Evolutionary conservation across 1,140 invertebrate genomes (phyloP).

Genomic region (Drosophila biarmipes): DNA sequence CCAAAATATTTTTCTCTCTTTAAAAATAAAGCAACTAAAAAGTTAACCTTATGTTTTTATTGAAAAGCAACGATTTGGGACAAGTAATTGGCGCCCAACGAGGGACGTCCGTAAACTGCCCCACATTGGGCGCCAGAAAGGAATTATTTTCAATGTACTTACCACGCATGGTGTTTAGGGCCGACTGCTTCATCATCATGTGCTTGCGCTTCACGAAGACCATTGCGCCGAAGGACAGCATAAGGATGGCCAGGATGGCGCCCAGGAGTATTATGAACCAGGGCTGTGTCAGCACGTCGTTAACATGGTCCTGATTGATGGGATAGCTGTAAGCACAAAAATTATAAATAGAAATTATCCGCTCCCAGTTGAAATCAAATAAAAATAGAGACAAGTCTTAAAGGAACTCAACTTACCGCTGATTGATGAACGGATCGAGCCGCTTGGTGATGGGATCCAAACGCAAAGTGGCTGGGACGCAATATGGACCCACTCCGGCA

Average conservation of each 20-base stretch:
- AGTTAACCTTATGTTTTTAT: neutral
- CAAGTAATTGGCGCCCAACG: neutral
- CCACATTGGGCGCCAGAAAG: neutral
- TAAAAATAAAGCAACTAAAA: neutral
- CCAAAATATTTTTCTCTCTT: neutral
- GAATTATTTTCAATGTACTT: constrained; percentile 36
- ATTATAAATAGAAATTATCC: constrained; percentile 40
- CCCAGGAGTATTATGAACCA: constrained; percentile 91
- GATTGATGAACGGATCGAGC: constrained; percentile 85
- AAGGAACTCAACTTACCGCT: constrained; percentile 65
- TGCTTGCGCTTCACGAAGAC: constrained; percentile 86
- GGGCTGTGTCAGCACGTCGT: constrained; percentile 87
- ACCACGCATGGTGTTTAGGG: constrained; percentile 82
- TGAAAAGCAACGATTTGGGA: neutral
- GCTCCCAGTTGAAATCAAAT: constrained; percentile 8
- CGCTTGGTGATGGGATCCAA: constrained; percentile 86
- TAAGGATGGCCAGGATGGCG: constrained; percentile 88
- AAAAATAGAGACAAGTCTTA: constrained; percentile 21
- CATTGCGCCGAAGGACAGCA: constrained; percentile 89
- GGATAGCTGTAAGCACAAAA: constrained; percentile 84
- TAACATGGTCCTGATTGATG: constrained; percentile 85
- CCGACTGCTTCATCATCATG: constrained; percentile 84
- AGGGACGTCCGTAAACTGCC: neutral
- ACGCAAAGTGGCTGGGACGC: constrained; percentile 85
- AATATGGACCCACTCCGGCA: constrained; percentile 88